A percentile compares a stretch with the other conserved stretches of the same genome.
phyloP scores from a whole-genome alignment of 2,113 vertebrate species.

The Romanogobio albipinnatus region DNA sequence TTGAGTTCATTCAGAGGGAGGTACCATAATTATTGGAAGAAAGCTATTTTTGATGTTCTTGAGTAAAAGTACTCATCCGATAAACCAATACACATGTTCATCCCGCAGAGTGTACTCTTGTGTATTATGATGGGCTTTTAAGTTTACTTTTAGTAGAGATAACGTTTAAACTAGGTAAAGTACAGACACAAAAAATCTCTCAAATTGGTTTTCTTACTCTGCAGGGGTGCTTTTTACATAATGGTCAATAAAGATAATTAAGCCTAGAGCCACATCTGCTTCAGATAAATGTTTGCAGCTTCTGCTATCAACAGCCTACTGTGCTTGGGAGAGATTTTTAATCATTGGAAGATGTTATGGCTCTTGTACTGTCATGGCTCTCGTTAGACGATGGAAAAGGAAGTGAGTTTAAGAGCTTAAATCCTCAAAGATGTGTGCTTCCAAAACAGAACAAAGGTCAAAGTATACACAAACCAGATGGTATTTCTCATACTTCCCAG shows the following conservation, averaged over 20 bases:
- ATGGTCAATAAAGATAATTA: conserved; percentile 38
- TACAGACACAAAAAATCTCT: neutral
- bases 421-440: conserved; percentile 40
- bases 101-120: neutral
- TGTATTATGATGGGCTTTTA: neutral
- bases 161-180: conserved; percentile 3
- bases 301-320: conserved; percentile 6
- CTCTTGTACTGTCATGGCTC: neutral
- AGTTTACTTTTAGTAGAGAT: neutral
- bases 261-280: conserved; percentile 30
- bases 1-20: neutral
- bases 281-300: conserved; percentile 49
- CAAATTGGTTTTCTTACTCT: neutral
- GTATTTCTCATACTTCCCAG: conserved; percentile 55
- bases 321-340: conserved; percentile 16
- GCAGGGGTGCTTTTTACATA: conserved; percentile 23
- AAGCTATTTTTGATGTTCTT: neutral
- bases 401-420: conserved; percentile 45
- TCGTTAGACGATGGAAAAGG: conserved; percentile 48
- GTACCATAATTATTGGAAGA: neutral
- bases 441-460: conserved; percentile 56
- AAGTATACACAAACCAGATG: conserved; percentile 62
- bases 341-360: conserved; percentile 30
- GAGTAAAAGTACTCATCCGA: neutral
- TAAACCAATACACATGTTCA: conserved; percentile 19